Evolutionary conservation across 2,888 invertebrate species (phyloP), one percentile per base, ranked within the genome.

Genomic region (Linnaemya vulpina): DNA sequence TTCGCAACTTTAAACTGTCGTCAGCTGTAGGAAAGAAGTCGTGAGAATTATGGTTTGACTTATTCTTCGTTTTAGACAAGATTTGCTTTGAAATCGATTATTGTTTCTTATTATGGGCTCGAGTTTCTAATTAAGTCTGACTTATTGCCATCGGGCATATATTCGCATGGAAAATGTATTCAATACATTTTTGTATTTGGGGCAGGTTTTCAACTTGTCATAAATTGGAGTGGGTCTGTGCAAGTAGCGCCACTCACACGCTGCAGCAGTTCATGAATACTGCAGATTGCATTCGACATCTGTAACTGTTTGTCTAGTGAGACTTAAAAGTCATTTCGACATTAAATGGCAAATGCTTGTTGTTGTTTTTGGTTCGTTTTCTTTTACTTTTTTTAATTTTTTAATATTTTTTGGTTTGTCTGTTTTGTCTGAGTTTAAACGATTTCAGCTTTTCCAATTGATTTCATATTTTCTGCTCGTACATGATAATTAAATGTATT

Each of bases 191-290:
- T 58, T 46, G 17, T 53, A 77, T 68, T 77, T n/a, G 35, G 67
- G 46, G 68, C 58, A 77, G 68, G 22, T 77, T 67, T 68, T 58
- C 67, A 77, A 68, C 35, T 55, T 77, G 77, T 67, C 77, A 68
- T 67, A 46, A 58, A 35, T 15, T 68, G 35, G 3, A 76, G 40
- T 51, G 62, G 30, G 62, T 22, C 38, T 30, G 7, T 22, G 40
- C 17, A 10, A 17, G 46, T 43, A 76, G 65, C 58, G 58, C 58
- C 76, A 58, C 30, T 55, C 65, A 55, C 65, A 53, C 63, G 43
- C 43, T 55, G 13, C 17, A 63, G 25, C 10, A 20, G 15, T 20
- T 49, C 13, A 46, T 73, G 15, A 30, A 60, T 30, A 22, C 43
- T 55, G 46, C 17, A n/a, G n/a, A 49, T 17, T 68, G 22, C 43